Base-by-base conservation (phyloP, 1,140 invertebrate species). In the Drosophila nasuta region DNA sequence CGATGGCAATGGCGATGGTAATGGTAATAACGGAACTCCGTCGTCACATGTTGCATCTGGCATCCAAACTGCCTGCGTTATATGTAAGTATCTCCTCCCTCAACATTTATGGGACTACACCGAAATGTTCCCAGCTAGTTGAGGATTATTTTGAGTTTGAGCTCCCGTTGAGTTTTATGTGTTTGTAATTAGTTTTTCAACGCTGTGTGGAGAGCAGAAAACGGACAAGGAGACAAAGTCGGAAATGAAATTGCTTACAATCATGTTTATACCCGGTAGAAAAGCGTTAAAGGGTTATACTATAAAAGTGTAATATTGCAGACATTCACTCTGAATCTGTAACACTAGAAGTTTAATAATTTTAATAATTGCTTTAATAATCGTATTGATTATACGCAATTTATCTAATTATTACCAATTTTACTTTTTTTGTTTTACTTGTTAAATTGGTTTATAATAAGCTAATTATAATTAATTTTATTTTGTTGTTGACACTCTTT, bases 231-330 rank as follows among this genome's bases (percentile, higher is more conserved):
- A 33, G 10, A 15, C 6, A 13, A 70, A 80, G 58, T 54, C 85
- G 85, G 85, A 89, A 89, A 89, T 89, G 85, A 89, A 89, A 89
- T 89, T 79, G 85, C 85, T 89, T 69, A 85, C 85, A 89, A 89
- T 89, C 86, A 81, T 89, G 89, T 89, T 89, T 43, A 43, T 43
- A 13, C 41, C 41, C 41, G 11, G 41, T 2, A 43, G 2, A 1
- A 43, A 43, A 43, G 1, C 2, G n/a, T 13, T 0, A 3, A 13
- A 43, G 41, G 11, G 11, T 38, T 25, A 38, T 38, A n/a, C 5
- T 15, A 43, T 11, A 38, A 38, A 33, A 33, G 30, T 8, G 7
- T 33, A 33, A 5, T 33, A 8, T 33, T 33, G 6, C 5, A 33
- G 30, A 7, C 20, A 25, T 4, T 3, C 3, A 25, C 30, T 33